These are phyloP conservation scores for Kryptolebias marmoratus DNA, from an alignment of 2,113 vertebrate species.

Conservation along the genomic window DNA sequence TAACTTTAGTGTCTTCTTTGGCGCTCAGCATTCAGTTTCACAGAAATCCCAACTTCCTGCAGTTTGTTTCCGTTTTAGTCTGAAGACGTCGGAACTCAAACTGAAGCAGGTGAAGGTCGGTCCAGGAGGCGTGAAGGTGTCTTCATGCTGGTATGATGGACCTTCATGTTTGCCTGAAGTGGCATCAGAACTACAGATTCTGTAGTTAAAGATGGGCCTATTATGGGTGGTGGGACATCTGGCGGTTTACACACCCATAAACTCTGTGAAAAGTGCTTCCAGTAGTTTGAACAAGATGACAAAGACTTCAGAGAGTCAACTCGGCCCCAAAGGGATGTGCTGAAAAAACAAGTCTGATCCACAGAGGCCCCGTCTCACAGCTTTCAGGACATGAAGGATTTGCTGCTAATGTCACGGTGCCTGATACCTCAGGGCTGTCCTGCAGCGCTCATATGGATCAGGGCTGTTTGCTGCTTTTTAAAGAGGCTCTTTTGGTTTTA, in stretches of 20 bases:
- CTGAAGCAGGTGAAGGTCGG: too few species aligned
- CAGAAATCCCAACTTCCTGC: too few species aligned
- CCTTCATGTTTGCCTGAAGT: too few species aligned
- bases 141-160: too few species aligned
- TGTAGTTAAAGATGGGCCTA: too few species aligned
- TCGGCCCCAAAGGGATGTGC: neutral
- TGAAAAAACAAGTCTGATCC: constrained; percentile 19
- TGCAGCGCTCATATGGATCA: neutral
- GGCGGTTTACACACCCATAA: neutral
- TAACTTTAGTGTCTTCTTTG: too few species aligned
- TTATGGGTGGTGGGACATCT: neutral
- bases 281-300: neutral
- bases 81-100: too few species aligned
- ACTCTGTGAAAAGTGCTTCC: neutral
- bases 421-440: neutral
- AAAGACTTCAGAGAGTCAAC: constrained; percentile 11
- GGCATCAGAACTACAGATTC: too few species aligned
- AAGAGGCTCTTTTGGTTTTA: neutral
- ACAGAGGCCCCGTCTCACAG: neutral
- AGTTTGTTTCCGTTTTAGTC: too few species aligned
- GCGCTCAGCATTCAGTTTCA: too few species aligned
- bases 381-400: neutral
- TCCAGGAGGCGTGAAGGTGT: too few species aligned
- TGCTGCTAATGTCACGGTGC: neutral
- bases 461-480: neutral